Base-by-base conservation (phyloP, 30 jellyfish, hydroid and myxozoan species). In the Aurelia sp. region DNA sequence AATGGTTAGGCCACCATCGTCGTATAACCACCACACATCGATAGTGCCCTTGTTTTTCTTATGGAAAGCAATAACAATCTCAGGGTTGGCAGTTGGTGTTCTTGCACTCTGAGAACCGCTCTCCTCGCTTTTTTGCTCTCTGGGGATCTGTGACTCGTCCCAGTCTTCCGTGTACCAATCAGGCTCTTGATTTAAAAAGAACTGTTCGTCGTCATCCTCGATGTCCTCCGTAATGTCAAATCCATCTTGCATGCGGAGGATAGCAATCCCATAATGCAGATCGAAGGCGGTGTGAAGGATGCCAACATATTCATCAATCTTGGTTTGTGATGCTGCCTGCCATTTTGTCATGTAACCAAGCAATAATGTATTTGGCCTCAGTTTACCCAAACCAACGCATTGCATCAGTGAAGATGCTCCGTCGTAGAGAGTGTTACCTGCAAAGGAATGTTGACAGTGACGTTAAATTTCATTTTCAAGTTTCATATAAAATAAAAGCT, bases 21-120 rank as follows among this genome's bases (percentile, higher is more conserved):
- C 98, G 60, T 84, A 88, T 79, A 93, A 64, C 98, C 98, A 93
- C 98, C 98, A 93, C 52, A 93, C 97, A 71, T 93, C 98, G 58
- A 93, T 93, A 51, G 92, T 88, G 30, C 98, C 98, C 59, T 80
- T 75, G 76, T 69, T 82, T 63, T 92, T 92, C 97, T 88, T 89
- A 63, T 89, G 74, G 63, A 93, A 93, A 2, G 90, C 91, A 48
- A 88, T 93, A 58, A 89, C 97, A 22, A 93, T 92, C 44, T 92
- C 97, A 6, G 98, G 98, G 65, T 88, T 78, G 10, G 51, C 77
- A 59, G 63, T 78, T 63, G 52, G 51, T 22, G 63, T 91, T 31
- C 91, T 73, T 13, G 87, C 95, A 13, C 50, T 88, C 35, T 74
- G 57, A 4, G 88, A n/a, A 10, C 88, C 84, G 52, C 85, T 74